phyloP scores from a whole-genome alignment of 2,113 vertebrate genomes.

The Scortum barcoo region DNA sequence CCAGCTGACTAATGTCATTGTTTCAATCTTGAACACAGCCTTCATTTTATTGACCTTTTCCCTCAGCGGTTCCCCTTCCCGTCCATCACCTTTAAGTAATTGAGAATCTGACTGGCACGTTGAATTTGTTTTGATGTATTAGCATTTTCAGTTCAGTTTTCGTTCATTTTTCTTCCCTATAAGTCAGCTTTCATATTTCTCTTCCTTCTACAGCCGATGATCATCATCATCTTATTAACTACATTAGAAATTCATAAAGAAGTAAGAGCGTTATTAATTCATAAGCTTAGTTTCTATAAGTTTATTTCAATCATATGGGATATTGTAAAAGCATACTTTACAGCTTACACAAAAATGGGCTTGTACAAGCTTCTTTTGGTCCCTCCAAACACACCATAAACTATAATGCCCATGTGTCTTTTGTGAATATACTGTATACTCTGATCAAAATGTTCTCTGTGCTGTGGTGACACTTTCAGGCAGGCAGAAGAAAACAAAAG shows the following conservation, averaged over 20 bases:
- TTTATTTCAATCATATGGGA: neutral
- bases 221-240: too few relatives aligned
- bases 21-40: neutral
- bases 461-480: neutral
- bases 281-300: too few relatives aligned
- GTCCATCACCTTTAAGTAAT: neutral
- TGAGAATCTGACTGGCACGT: neutral
- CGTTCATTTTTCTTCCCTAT: neutral
- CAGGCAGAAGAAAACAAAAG: neutral
- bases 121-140: neutral
- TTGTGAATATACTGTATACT: too few relatives aligned
- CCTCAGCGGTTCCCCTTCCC: neutral
- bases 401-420: too few relatives aligned
- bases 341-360: neutral
- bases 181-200: neutral
- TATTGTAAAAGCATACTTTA: neutral
- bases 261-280: too few relatives aligned
- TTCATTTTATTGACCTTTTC: neutral
- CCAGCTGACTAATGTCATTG: neutral
- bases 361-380: neutral
- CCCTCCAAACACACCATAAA: neutral
- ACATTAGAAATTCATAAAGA: too few relatives aligned
- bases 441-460: neutral
- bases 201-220: too few relatives aligned
- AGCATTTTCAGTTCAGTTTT: too few relatives aligned